phyloP scores from a whole-genome alignment of 2,113 vertebrate genomes.

The Tupaia chinensis region DNA sequence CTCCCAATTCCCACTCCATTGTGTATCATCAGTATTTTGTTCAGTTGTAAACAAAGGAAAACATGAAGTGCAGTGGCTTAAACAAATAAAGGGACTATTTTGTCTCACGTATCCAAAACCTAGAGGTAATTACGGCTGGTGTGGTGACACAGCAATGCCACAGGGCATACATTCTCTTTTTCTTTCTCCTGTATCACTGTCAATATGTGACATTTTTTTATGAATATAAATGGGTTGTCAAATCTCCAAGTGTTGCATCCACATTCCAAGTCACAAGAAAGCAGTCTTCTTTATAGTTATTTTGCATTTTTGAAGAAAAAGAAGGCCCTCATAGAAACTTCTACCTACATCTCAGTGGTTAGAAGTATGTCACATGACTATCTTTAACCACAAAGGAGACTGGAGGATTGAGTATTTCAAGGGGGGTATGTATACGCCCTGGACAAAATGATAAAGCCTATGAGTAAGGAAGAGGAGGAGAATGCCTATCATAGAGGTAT shows the following conservation, averaged over 20 bases:
- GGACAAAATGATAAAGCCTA: background rate
- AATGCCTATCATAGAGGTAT: background rate
- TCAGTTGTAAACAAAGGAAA: constrained; percentile 32
- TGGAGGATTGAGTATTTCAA: background rate
- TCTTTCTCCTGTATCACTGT: background rate
- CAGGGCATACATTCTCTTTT: background rate
- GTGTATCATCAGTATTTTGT: background rate
- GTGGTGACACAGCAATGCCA: background rate
- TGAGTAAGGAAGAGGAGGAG: background rate
- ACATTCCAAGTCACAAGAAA: constrained; percentile 9
- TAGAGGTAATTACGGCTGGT: background rate
- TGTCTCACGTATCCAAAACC: background rate
- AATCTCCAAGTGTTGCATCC: background rate
- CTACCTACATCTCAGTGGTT: background rate
- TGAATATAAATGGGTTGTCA: background rate
- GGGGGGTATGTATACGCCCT: background rate
- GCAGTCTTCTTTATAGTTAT: background rate
- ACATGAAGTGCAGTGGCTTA: background rate
- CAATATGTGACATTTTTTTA: constrained; percentile 39
- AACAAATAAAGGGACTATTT: background rate
- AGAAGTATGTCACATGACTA: background rate
- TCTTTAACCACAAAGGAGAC: background rate
- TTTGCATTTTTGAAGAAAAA: constrained; percentile 32
- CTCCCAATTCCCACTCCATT: background rate
- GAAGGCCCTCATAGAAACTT: background rate